A percentile compares a stretch with the other conserved stretches of the same genome.
These are phyloP conservation scores for Campoletis raptor DNA, from an alignment of 2,888 invertebrate species.

Conservation along the genomic window DNA sequence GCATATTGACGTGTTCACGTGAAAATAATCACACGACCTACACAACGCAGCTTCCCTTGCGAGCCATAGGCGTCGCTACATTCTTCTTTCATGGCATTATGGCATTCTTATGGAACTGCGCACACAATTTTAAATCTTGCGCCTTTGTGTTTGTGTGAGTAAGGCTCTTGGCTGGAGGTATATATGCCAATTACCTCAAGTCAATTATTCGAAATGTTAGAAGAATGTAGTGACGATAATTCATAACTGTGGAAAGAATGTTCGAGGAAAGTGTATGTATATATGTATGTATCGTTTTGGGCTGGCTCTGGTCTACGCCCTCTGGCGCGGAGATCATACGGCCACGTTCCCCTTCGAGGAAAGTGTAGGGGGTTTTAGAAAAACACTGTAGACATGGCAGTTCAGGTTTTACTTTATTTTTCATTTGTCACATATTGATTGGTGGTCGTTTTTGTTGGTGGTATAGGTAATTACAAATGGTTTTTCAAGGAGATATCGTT, in stretches of 20 bases:
- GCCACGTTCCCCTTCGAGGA: no score
- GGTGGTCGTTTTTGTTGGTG: no score
- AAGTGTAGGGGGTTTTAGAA: not conserved
- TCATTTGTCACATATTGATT: no score
- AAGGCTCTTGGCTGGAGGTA: not conserved
- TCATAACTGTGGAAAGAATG: no score
- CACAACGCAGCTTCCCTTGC: not conserved
- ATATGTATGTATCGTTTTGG: no score
- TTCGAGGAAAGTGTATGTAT: not conserved
- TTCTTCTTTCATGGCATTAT: not conserved
- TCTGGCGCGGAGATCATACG: no score
- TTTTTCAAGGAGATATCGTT: no score
- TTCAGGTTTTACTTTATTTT: no score
- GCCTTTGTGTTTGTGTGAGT: not conserved
- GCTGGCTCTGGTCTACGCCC: no score
- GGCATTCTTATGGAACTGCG: not conserved
- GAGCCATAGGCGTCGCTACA: slow-evolving; percentile 4
- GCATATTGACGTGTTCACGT: slow-evolving; percentile 11
- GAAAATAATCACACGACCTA: slow-evolving; percentile 3
- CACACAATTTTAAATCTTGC: not conserved
- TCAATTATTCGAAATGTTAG: not conserved
- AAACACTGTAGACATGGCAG: no score
- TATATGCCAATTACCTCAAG: not conserved
- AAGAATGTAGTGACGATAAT: not conserved
- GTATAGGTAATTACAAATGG: no score